Evolutionary conservation across 2,113 vertebrate genomes (phyloP).

Genomic region (Podarcis raffonei): DNA sequence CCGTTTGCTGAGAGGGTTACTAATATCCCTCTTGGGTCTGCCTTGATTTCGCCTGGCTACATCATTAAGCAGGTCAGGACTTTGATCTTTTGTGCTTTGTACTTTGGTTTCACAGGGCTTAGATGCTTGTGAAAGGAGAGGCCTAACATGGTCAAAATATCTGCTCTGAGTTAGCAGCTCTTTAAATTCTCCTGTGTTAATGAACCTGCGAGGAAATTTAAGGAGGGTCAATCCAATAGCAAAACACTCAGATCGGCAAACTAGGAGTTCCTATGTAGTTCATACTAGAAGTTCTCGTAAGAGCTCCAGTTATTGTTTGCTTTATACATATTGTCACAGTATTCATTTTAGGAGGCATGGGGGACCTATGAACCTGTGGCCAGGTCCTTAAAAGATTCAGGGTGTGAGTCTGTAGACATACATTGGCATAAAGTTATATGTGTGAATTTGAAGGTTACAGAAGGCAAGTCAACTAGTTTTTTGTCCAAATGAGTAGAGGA

Average conservation of each 20-base stretch:
- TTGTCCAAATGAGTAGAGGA: no score
- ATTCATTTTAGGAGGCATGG: neutral
- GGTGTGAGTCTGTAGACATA: no score
- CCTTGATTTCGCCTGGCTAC: neutral
- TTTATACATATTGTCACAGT: neutral
- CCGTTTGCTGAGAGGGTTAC: neutral
- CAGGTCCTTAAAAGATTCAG: no score
- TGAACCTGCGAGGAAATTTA: neutral
- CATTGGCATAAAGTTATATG: no score
- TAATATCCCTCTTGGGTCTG: neutral
- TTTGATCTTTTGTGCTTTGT: neutral
- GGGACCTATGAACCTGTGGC: no score
- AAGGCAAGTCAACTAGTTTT: no score
- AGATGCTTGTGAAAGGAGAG: neutral
- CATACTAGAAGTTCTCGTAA: neutral
- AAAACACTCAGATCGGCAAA: neutral
- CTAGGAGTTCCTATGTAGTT: no score
- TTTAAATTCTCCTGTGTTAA: neutral
- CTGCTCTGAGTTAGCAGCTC: neutral
- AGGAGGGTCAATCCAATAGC: neutral
- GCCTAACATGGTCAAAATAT: neutral
- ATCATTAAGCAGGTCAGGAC: neutral
- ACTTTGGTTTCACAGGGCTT: neutral
- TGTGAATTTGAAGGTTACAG: no score
- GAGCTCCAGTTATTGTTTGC: neutral